These are phyloP conservation scores for Epinotia demarniana DNA, from an alignment of 2,888 invertebrate genomes.

Conservation along the genomic window DNA sequence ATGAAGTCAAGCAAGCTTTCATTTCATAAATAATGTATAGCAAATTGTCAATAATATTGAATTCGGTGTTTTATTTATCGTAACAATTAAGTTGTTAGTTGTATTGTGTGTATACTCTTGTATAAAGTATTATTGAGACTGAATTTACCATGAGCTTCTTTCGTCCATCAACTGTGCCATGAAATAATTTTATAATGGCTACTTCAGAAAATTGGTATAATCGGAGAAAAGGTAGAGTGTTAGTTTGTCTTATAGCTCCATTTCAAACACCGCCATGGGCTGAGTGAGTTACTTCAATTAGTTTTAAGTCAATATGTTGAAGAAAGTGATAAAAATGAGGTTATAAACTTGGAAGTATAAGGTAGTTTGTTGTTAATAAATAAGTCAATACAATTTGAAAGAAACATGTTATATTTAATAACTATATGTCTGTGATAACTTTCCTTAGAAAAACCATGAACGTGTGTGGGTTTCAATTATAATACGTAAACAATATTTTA, in stretches of 20 bases:
- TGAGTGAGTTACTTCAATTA: background rate
- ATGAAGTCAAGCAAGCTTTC: slow-evolving; percentile 44
- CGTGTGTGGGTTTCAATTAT: background rate
- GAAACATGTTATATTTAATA: background rate
- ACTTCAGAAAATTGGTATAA: slow-evolving; percentile 78
- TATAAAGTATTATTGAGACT: slow-evolving; percentile 29
- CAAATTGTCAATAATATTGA: slow-evolving; percentile 41
- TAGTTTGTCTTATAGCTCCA: slow-evolving; percentile 42
- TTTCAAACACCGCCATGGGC: background rate
- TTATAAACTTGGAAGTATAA: slow-evolving; percentile 34
- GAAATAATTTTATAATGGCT: slow-evolving; percentile 79
- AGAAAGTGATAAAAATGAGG: slow-evolving; percentile 30
- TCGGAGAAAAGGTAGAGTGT: slow-evolving; percentile 77
- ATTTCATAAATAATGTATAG: slow-evolving; percentile 44
- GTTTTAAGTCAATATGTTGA: background rate
- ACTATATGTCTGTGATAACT: background rate
- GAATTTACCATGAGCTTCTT: slow-evolving; percentile 42
- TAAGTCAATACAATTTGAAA: slow-evolving; percentile 5
- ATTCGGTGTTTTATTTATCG: slow-evolving; percentile 24
- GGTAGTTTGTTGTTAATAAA: slow-evolving; percentile 40
- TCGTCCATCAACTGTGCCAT: slow-evolving; percentile 46
- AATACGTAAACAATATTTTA: slow-evolving; percentile 11
- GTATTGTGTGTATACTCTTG: slow-evolving; percentile 12
- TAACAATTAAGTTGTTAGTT: slow-evolving; percentile 22
- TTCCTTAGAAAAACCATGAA: background rate